These are phyloP conservation scores for Crotalus viridis DNA, from an alignment of 2,113 vertebrate species.

Conservation along the genomic window DNA sequence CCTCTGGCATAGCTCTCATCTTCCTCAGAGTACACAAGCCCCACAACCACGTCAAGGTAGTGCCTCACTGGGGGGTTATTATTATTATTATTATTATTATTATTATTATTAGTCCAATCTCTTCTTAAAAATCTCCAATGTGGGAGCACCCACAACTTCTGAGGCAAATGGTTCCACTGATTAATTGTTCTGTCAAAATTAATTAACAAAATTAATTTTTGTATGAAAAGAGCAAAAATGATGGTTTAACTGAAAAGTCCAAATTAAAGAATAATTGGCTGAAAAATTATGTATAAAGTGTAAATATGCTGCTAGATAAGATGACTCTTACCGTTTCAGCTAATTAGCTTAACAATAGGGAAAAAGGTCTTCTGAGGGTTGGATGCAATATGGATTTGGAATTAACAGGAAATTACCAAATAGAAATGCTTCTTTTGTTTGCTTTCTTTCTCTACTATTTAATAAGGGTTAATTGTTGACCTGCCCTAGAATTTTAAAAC, in stretches of 20 bases:
- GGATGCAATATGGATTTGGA: background rate
- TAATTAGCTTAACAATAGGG: background rate
- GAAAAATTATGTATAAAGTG: background rate
- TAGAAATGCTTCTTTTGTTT: background rate
- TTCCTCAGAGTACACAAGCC: no score
- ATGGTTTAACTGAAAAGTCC: background rate
- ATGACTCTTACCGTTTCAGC: background rate
- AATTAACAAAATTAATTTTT: no score
- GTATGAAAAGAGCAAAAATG: background rate
- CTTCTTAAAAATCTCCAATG: no score
- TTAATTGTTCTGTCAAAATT: no score
- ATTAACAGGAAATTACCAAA: background rate
- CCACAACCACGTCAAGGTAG: no score
- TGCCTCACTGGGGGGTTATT: no score
- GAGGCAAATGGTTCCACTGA: no score
- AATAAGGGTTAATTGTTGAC: background rate
- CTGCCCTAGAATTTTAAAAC: background rate
- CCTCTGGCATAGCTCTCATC: no score
- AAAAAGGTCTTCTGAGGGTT: background rate
- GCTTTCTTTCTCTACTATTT: background rate
- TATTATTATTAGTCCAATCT: no score
- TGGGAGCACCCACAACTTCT: no score
- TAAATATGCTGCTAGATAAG: background rate
- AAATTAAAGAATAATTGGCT: background rate
- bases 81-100: no score